Conservation (phyloP, 2,888 invertebrate species). For the Liposcelis brunnea region DNA sequence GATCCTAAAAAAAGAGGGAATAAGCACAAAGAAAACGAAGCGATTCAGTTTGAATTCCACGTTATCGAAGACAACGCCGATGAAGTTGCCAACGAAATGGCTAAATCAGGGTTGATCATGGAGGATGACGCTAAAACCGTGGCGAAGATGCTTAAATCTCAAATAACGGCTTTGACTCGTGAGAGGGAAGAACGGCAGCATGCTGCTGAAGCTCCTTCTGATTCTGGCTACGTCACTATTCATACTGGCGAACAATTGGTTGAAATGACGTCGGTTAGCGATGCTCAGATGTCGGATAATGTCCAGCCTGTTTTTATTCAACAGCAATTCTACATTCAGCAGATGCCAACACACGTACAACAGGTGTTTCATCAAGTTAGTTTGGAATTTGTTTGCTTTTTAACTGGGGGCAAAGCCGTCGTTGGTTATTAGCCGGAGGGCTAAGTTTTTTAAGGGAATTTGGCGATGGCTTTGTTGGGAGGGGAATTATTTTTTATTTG, state of each 20-base stretch:
- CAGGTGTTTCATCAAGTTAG: conserved; percentile 18
- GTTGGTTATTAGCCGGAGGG: no score
- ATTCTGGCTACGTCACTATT: conserved; percentile 22
- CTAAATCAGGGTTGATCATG: conserved; percentile 82
- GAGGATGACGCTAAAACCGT: conserved; percentile 90
- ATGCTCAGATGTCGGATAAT: no score
- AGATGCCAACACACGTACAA: conserved; percentile 32
- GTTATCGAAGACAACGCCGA: conserved; percentile 80
- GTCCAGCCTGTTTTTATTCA: conserved; percentile 30
- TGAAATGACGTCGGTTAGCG: no score
- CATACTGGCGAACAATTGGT: conserved; percentile 17
- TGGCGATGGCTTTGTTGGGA: no score
- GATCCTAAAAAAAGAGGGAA: conserved; percentile 95
- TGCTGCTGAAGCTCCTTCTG: conserved; percentile 18
- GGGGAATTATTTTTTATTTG: no score
- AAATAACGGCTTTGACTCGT: conserved; percentile 55
- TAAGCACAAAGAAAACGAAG: conserved; percentile 97
- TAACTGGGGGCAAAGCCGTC: no score
- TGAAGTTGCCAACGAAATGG: conserved; percentile 90
- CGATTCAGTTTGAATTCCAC: conserved; percentile 97
- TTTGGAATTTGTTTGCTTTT: no score
- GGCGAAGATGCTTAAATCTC: conserved; percentile 76
- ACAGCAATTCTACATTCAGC: conserved; percentile 38
- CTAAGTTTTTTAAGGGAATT: no score
- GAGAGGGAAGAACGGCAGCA: conserved; percentile 35